Conservation (phyloP, 1,140 invertebrate genomes). For the Agraylea sexmaculata region DNA sequence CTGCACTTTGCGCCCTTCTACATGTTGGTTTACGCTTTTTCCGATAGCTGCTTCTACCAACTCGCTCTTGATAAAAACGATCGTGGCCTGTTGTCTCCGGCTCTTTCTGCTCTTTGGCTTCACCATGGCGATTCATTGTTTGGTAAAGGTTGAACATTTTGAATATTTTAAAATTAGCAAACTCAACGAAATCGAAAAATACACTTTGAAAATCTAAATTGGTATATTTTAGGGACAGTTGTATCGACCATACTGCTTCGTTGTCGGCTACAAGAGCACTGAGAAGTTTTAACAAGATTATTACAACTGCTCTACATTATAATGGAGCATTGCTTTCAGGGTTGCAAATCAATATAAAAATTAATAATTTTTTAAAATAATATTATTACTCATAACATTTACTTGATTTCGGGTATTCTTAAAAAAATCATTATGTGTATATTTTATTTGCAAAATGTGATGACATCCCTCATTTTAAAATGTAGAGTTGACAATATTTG, state of each 20-base stretch:
- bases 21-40: conserved; percentile 43
- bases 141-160: conserved; percentile 70
- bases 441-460: no score
- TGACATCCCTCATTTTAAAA: neutral
- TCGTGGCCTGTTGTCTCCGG: conserved; percentile 61
- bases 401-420: no score
- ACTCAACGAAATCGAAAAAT: neutral
- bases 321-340: conserved; percentile 8
- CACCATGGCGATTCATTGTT: conserved; percentile 51
- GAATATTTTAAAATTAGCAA: neutral
- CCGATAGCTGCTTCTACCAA: conserved; percentile 42
- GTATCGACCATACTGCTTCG: neutral
- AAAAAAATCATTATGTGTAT: no score
- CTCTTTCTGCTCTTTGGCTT: conserved; percentile 46
- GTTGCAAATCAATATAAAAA: conserved; percentile 1
- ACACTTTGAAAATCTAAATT: neutral
- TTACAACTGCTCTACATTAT: neutral
- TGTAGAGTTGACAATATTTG: conserved; percentile 11
- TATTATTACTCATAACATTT: no score
- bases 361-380: neutral
- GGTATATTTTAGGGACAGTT: neutral
- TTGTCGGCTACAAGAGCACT: conserved; percentile 1
- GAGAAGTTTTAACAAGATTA: conserved; percentile 13
- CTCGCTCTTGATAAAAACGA: conserved; percentile 56
- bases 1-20: conserved; percentile 58